phyloP scores from a whole-genome alignment of 2,113 vertebrate genomes.

The Tupaia tana region DNA sequence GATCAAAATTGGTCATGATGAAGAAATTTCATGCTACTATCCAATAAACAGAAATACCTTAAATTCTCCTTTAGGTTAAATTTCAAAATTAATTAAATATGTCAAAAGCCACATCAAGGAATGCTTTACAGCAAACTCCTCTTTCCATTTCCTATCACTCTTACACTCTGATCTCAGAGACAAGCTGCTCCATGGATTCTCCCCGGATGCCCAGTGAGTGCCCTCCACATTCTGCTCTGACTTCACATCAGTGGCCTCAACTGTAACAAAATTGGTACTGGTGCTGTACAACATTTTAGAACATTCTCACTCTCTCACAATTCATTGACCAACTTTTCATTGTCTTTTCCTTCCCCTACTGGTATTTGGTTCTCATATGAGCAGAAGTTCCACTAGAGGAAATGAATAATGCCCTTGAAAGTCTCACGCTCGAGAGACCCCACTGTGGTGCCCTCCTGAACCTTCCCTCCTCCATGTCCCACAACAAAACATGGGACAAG shows the following conservation, averaged over 20 bases:
- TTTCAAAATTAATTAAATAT: not conserved
- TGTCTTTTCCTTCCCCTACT: not conserved
- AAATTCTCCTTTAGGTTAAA: not conserved
- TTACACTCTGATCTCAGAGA: not conserved
- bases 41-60: not conserved
- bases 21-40: not conserved
- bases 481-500: not conserved
- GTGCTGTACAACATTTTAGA: not conserved
- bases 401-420: not conserved
- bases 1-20: too few relatives aligned
- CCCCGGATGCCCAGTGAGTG: too few relatives aligned
- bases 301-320: not conserved
- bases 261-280: too few relatives aligned
- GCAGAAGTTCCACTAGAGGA: not conserved
- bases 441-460: not conserved
- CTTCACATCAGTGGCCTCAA: too few relatives aligned
- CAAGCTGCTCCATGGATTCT: too few relatives aligned
- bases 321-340: not conserved
- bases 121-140: not conserved
- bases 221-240: too few relatives aligned
- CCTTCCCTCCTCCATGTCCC: not conserved
- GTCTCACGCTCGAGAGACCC: not conserved
- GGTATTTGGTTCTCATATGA: not conserved
- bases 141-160: not conserved
- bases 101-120: too few relatives aligned